Conservation (phyloP, 2,888 invertebrate genomes). For the Blastobasis lacticolella region DNA sequence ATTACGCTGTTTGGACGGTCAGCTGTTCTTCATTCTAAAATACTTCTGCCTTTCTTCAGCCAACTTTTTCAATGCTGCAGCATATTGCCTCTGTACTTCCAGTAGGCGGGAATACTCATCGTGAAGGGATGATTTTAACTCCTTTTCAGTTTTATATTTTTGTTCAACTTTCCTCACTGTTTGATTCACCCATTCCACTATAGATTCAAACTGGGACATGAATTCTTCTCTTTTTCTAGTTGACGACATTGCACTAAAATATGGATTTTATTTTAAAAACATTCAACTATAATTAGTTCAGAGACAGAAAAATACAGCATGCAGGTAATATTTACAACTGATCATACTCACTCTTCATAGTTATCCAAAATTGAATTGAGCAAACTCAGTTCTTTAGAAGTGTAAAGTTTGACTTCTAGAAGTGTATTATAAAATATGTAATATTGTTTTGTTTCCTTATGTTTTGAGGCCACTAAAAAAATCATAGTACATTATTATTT, state of each 20-base stretch:
- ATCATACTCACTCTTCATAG: slow-evolving; percentile 82
- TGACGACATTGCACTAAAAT: slow-evolving; percentile 85
- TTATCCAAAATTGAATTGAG: slow-evolving; percentile 92
- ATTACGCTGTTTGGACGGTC: background rate
- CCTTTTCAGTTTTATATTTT: slow-evolving; percentile 60
- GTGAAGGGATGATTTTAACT: slow-evolving; percentile 45
- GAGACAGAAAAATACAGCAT: background rate
- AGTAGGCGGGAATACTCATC: slow-evolving; percentile 54
- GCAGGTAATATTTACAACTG: no score
- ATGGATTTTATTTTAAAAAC: background rate
- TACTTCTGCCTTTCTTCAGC: slow-evolving; percentile 49
- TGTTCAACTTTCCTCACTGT: slow-evolving; percentile 84
- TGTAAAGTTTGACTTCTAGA: slow-evolving; percentile 93
- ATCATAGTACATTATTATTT: background rate
- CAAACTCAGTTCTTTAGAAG: slow-evolving; percentile 91
- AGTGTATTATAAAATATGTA: slow-evolving; percentile 96
- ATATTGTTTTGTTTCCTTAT: slow-evolving; percentile 98
- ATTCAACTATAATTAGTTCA: background rate
- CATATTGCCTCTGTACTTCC: slow-evolving; percentile 64
- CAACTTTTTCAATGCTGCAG: slow-evolving; percentile 55
- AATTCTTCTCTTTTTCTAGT: slow-evolving; percentile 89
- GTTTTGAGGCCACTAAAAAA: slow-evolving; percentile 90
- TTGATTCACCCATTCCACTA: slow-evolving; percentile 91
- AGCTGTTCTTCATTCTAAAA: slow-evolving; percentile 16
- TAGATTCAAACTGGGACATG: slow-evolving; percentile 90